Evolutionary conservation across 1,140 invertebrate species (phyloP).

Genomic region (Eubasilissa regina): DNA sequence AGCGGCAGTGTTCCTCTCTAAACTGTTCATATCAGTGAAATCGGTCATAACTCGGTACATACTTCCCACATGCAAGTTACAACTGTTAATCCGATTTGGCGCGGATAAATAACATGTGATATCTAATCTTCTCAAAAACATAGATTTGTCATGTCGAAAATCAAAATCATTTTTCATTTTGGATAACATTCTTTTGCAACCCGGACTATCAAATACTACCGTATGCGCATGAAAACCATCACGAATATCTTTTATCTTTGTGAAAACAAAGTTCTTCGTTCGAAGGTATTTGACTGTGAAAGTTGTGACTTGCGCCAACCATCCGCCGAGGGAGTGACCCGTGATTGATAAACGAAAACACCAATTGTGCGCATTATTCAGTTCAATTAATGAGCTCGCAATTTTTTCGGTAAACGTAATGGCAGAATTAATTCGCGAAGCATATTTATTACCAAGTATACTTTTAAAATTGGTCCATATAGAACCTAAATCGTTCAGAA

Average conservation of each 20-base stretch:
- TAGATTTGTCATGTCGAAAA: neutral
- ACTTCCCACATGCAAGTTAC: slow-evolving; percentile 10
- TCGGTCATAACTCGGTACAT: neutral
- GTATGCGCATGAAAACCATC: neutral
- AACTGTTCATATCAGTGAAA: neutral
- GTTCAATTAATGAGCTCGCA: neutral
- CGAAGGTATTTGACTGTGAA: neutral
- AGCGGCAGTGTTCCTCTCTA: neutral
- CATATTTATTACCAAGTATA: neutral
- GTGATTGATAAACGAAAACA: slow-evolving; percentile 17
- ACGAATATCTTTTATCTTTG: neutral
- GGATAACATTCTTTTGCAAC: neutral
- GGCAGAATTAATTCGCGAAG: slow-evolving; percentile 8
- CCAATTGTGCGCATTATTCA: neutral
- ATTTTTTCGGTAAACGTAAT: slow-evolving; percentile 15
- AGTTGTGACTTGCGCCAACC: slow-evolving; percentile 15
- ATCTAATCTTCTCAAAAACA: neutral
- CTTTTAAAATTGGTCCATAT: neutral
- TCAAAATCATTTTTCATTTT: slow-evolving; percentile 1
- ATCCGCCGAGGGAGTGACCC: slow-evolving; percentile 23
- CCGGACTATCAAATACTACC: slow-evolving; percentile 14
- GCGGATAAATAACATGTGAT: slow-evolving; percentile 5
- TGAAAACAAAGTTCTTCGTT: neutral
- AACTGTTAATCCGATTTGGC: slow-evolving; percentile 8
- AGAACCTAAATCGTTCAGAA: neutral